Evolutionary conservation across 2,797 vertebrate genomes (phyloP), one percentile per base, ranked within the genome.

Genomic region (Anas georgica): DNA sequence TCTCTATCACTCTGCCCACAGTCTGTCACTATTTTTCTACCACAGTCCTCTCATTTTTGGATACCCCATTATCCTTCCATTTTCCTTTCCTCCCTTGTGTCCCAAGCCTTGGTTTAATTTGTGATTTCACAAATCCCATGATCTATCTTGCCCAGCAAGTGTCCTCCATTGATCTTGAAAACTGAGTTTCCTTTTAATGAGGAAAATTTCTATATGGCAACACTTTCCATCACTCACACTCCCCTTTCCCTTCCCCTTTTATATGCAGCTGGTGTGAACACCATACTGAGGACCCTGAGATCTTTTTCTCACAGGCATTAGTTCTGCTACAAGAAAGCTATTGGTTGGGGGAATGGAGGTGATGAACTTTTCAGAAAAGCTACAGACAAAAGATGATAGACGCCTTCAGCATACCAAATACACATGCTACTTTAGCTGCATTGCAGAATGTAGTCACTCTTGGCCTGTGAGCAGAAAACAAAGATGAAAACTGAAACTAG

Each of bases 291-390:
- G 63, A 76, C 11, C 25, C 56, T 76, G 83, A 46, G 74, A 60
- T 90, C 46, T 77, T 79, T 94, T 91, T 86, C 88, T 88, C 80
- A 67, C 43, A 86, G 48, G 70, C 74, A 77, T 95, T 91, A 84
- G 74, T 88, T 96, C 86, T 96, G 86, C 95, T 77, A 58, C 52
- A 54, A 56, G 77, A 91, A 94, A 94, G 67, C 56, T 86, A 54
- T 72, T 84, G 80, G 63, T 23, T 86, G 68, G 72, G 39, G 52
- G 80, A 94, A 91, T 94, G 56, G 91, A 94, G 94, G 93, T 96
- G 93, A 88, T 91, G 96, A 96, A 95, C 91, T 94, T 82, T 86
- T 91, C 77, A 77, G 90, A 91, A 95, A 82, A 94, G 68, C 90
- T 88, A 59, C 85, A 83, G 91, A 67, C 70, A 88, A 80, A 94